Percentiles rank a stretch among this genome's conserved stretches.
Conservation (phyloP, 1,140 invertebrate genomes). For the Lasioglossum albipes region DNA sequence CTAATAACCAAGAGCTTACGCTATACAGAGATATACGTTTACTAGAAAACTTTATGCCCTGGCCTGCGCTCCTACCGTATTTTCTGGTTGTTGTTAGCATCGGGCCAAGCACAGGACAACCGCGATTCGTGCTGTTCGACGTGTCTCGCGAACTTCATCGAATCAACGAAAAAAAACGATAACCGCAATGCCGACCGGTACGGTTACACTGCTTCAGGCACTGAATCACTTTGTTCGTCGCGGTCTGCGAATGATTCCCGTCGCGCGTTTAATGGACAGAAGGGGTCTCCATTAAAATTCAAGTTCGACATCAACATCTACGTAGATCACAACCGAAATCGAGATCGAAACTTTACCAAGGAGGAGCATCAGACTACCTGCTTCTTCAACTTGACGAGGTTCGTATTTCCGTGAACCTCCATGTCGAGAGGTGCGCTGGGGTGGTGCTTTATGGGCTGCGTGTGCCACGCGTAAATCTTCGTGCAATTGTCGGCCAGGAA, state of each 20-base stretch:
- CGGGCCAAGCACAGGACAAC: no score
- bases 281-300: no score
- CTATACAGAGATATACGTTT: not conserved
- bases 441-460: conserved; percentile 90
- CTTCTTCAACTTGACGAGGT: conserved; percentile 82
- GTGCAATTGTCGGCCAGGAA: conserved; percentile 89
- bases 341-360: no score
- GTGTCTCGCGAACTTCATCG: no score
- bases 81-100: no score
- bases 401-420: conserved; percentile 83
- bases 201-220: conserved; percentile 60
- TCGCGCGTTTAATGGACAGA: no score
- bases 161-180: not conserved
- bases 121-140: no score
- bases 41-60: not conserved
- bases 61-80: not conserved
- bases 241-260: conserved; percentile 21
- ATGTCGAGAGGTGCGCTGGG: conserved; percentile 82
- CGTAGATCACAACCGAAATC: no score
- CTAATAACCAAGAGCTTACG: conserved; percentile 19
- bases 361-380: conserved; percentile 75
- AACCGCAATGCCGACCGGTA: conserved; percentile 18
- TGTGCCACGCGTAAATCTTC: conserved; percentile 92
- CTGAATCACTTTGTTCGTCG: conserved; percentile 62
- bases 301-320: no score